Conservation (phyloP, 2,797 vertebrate species). For the Gymnoscopelus braueri region DNA sequence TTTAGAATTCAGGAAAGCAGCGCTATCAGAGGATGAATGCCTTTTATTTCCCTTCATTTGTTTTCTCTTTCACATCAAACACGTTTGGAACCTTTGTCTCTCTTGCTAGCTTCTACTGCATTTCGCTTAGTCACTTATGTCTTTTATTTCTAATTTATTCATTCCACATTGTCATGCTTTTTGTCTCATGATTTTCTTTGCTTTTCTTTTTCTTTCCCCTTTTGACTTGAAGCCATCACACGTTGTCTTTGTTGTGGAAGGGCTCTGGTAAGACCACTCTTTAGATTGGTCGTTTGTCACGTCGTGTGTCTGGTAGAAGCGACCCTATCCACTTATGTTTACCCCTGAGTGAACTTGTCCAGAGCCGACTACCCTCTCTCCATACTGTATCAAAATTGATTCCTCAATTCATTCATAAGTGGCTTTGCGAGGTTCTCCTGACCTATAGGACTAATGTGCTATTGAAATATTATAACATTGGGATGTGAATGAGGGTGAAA, state of each 20-base stretch:
- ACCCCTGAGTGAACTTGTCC: conserved; percentile 44
- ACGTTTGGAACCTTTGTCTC: not conserved
- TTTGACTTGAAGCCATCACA: conserved; percentile 66
- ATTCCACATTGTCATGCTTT: conserved; percentile 60
- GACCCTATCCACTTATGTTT: conserved; percentile 14
- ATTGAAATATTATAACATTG: conserved; percentile 65
- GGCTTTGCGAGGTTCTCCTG: conserved; percentile 54
- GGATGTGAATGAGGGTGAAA: conserved; percentile 51
- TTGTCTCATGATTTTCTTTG: conserved; percentile 41
- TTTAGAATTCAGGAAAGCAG: conserved; percentile 41
- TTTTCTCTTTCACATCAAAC: conserved; percentile 38
- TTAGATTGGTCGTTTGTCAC: conserved; percentile 54
- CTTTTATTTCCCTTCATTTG: not conserved
- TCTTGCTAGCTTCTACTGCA: conserved; percentile 52
- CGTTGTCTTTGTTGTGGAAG: conserved; percentile 74
- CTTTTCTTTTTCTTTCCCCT: conserved; percentile 37
- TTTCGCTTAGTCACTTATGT: conserved; percentile 61
- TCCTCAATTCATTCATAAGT: conserved; percentile 49
- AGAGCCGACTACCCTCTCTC: conserved; percentile 29
- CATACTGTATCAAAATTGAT: conserved; percentile 39
- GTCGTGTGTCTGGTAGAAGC: conserved; percentile 40
- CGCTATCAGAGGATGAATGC: conserved; percentile 29
- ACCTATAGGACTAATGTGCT: conserved; percentile 56
- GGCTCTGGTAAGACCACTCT: conserved; percentile 74
- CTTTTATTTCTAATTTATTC: conserved; percentile 56